Conservation (phyloP, 2,888 invertebrate species). For the Hydropsyche betteni region DNA sequence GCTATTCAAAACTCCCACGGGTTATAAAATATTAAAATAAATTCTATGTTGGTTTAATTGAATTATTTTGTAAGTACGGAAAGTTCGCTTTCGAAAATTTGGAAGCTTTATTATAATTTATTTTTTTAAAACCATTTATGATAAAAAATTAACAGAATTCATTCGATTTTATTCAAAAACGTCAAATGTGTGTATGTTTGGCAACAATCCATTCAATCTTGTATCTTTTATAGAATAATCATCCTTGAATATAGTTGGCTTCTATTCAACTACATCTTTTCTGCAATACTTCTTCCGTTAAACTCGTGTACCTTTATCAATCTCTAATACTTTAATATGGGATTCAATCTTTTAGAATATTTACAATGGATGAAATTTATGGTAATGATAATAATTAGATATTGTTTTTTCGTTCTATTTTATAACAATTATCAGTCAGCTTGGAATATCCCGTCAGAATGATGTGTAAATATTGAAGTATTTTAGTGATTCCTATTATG, state of each 20-base stretch:
- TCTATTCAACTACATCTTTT: neutral
- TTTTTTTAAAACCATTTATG: too few species aligned
- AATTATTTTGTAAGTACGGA: too few species aligned
- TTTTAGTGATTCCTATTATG: too few species aligned
- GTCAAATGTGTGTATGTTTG: neutral
- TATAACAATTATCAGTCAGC: neutral
- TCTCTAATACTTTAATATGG: constrained; percentile 29
- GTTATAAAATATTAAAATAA: too few species aligned
- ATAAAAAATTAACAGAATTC: too few species aligned
- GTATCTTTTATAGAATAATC: constrained; percentile 7
- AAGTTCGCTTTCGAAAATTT: too few species aligned
- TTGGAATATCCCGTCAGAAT: neutral
- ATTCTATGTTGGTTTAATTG: too few species aligned
- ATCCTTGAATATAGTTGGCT: constrained; percentile 7
- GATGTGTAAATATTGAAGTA: too few species aligned
- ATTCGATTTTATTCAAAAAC: too few species aligned
- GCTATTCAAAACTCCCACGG: too few species aligned
- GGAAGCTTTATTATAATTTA: too few species aligned
- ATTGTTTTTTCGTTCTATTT: constrained; percentile 7
- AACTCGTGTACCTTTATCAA: neutral
- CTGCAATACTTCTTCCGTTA: neutral
- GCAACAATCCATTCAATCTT: neutral
- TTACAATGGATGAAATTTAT: constrained; percentile 41
- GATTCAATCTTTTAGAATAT: constrained; percentile 45
- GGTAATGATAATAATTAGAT: constrained; percentile 40